A percentile compares a stretch with the other conserved stretches of the same genome.
Evolutionary conservation across 2,797 vertebrate species (phyloP).

Genomic region (Cyprinella venusta): DNA sequence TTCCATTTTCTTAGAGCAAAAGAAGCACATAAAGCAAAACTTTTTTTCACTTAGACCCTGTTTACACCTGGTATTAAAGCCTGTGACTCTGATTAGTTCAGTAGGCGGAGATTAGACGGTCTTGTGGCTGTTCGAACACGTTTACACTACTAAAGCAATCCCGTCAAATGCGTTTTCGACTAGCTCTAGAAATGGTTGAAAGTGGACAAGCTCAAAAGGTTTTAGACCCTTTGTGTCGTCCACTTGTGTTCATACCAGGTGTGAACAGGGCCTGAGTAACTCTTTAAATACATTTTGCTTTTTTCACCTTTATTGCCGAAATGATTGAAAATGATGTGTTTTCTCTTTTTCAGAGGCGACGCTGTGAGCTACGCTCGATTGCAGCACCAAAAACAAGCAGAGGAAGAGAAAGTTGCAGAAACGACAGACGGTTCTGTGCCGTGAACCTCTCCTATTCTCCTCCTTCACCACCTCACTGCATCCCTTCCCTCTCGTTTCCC

Average conservation of each 20-base stretch:
- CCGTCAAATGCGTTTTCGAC: too few relatives aligned
- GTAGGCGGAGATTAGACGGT: neutral
- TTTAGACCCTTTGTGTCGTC: too few relatives aligned
- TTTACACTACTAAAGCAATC: too few relatives aligned
- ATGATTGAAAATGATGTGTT: neutral
- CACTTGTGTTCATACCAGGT: too few relatives aligned
- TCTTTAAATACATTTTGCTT: neutral
- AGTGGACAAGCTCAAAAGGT: too few relatives aligned
- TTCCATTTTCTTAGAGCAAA: neutral
- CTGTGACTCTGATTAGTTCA: too few relatives aligned
- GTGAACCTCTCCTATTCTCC: slow-evolving; percentile 65
- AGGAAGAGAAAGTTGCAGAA: slow-evolving; percentile 85
- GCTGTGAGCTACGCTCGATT: slow-evolving; percentile 90
- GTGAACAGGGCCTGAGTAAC: too few relatives aligned
- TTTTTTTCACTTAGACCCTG: too few relatives aligned
- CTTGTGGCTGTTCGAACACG: neutral
- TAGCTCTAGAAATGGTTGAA: too few relatives aligned
- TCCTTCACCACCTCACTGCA: slow-evolving; percentile 11
- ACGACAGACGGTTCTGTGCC: slow-evolving; percentile 77
- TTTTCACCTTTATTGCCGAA: neutral
- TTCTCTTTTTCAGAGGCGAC: slow-evolving; percentile 82
- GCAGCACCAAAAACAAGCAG: slow-evolving; percentile 87
- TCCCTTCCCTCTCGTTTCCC: slow-evolving; percentile 3
- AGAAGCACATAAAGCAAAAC: too few relatives aligned
- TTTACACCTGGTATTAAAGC: neutral